Evolutionary conservation across 2,888 invertebrate species (phyloP), one percentile per base, ranked within the genome.

Genomic region (Leptothorax acervorum): DNA sequence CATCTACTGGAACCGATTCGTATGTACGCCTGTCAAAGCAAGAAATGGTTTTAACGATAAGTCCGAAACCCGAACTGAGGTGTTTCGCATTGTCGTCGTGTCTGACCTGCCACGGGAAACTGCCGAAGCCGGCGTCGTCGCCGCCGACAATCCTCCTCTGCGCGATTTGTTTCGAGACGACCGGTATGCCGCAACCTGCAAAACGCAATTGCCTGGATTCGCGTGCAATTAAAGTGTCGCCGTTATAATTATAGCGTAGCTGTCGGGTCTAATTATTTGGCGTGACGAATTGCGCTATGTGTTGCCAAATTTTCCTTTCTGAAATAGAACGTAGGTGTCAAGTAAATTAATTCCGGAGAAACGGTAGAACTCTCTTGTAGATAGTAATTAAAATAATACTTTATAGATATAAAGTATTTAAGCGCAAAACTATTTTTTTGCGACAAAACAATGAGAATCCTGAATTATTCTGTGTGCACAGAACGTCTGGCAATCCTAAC

Each of bases 1-100:
- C 99, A 99, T 95, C 99, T 97, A 95, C 98, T 98, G 63, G 98
- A 98, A 87, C 98, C 98, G 85, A 99, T 98, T 93, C 98, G 96
- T 93, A 99, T 99, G 95, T 99, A 99, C 0, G 98, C 96, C 96
- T 96, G 92, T 53, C 71, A 82, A 87, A 84, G 53, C 18, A 57
- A 74, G 83, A 86, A 31, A 60, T 35, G 63, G 60, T 85, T 85
- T 81, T 70, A 83, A 81, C 82, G 12, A 6, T 53, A 18, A 9
- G 12, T 39, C 31, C 15, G 8, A 48, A 60, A 70, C 2, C 5
- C n/a, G 51, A 75, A 39, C 12, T 0, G 23, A n/a, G 3, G 4
- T 48, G 12, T 48, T 35, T 51, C 39, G 42, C 15, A 15, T 45
- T 39, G 42, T 42, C 3, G 12, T 42, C 51, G 51, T 31, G 66